phyloP scores from a whole-genome alignment of 2,797 vertebrate species.

The Melanogrammus aeglefinus region DNA sequence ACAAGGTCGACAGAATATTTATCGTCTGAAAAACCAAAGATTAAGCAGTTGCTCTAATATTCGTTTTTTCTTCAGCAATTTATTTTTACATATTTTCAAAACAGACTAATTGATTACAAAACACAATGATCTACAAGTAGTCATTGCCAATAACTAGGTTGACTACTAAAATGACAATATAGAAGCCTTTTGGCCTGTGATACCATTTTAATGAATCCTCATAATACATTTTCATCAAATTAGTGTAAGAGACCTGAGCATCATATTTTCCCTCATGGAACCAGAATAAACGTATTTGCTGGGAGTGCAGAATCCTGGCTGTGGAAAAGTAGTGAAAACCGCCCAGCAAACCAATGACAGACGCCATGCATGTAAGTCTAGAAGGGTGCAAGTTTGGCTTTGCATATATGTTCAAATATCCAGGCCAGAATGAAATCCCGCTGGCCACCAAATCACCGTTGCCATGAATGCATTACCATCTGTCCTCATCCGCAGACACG shows the following conservation, averaged over 20 bases:
- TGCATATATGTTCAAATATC: slow-evolving; percentile 16
- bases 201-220: not conserved
- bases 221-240: not conserved
- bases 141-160: not conserved
- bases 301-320: not conserved
- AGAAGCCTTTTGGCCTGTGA: not conserved
- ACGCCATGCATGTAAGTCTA: not conserved
- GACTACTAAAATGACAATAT: not conserved
- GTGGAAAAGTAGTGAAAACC: slow-evolving; percentile 6
- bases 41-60: not conserved
- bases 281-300: not conserved
- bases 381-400: not conserved
- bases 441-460: slow-evolving; percentile 24
- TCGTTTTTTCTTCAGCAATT: not conserved
- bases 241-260: not conserved
- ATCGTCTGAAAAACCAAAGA: not conserved
- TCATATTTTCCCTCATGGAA: not conserved
- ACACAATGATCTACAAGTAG: not conserved
- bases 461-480: slow-evolving; percentile 15
- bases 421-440: slow-evolving; percentile 23
- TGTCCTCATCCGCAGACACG: slow-evolving; percentile 23
- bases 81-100: not conserved
- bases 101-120: not conserved
- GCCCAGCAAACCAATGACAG: not conserved
- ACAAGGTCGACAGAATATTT: not conserved